Evolutionary conservation across 2,888 invertebrate genomes (phyloP).

Genomic region (Tethea ocularis): DNA sequence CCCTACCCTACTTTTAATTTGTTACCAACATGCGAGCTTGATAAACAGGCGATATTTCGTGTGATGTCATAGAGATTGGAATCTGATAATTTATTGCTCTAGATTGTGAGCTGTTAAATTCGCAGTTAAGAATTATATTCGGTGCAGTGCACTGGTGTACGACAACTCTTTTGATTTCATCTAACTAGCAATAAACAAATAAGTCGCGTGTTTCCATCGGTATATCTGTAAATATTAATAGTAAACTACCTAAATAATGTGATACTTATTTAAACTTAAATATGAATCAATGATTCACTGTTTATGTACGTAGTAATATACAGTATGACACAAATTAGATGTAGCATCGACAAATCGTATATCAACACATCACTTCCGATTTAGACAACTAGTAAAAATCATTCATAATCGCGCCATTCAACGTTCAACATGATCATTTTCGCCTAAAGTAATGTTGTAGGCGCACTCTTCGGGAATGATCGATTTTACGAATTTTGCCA

Average conservation of each 20-base stretch:
- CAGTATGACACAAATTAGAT: no score
- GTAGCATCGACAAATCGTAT: no score
- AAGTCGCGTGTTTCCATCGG: neutral
- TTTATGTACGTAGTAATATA: no score
- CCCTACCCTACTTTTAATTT: neutral
- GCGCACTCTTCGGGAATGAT: no score
- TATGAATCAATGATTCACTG: no score
- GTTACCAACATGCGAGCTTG: neutral
- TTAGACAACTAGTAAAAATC: no score
- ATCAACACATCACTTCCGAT: no score
- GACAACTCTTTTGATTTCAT: constrained; percentile 1
- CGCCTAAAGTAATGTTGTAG: no score
- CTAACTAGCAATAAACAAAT: neutral
- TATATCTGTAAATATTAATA: neutral
- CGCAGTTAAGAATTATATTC: neutral
- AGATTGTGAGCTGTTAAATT: constrained; percentile 1
- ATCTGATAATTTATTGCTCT: constrained; percentile 3
- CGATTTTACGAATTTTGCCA: no score
- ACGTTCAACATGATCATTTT: no score
- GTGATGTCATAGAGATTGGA: constrained; percentile 6
- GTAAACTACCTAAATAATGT: neutral
- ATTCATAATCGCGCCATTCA: no score
- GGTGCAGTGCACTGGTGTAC: neutral
- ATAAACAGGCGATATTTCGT: constrained; percentile 8
- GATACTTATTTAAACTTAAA: neutral